Conservation (phyloP, 2,888 invertebrate genomes). For the Chrysina gloriosa region DNA sequence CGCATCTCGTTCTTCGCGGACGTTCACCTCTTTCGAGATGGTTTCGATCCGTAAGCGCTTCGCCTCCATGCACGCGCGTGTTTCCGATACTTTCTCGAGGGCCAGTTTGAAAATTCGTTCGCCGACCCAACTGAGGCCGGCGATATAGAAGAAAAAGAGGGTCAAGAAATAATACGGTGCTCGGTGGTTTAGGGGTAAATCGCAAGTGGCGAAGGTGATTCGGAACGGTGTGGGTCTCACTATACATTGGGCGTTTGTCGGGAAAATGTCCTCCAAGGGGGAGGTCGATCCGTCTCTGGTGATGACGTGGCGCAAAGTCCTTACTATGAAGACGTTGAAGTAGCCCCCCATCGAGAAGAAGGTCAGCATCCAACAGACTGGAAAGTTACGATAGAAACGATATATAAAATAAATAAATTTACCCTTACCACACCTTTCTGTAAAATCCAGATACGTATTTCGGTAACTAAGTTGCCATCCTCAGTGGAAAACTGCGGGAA, state of each 20-base stretch:
- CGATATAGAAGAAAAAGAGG: background rate
- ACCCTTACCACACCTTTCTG: too few species aligned
- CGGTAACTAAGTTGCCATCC: too few species aligned
- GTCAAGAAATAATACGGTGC: background rate
- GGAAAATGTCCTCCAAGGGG: constrained; percentile 1
- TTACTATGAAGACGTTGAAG: background rate
- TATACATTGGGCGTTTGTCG: background rate
- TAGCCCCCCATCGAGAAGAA: background rate
- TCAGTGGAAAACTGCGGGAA: too few species aligned
- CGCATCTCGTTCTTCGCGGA: too few species aligned
- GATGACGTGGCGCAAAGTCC: background rate
- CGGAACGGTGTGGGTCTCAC: background rate
- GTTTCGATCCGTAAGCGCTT: background rate
- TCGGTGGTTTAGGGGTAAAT: background rate
- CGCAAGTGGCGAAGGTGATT: background rate
- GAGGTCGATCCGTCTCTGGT: background rate
- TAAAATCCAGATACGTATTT: too few species aligned
- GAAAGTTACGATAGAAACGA: too few species aligned
- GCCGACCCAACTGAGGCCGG: background rate
- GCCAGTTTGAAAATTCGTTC: background rate
- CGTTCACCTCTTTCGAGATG: too few species aligned
- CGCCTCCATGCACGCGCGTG: background rate
- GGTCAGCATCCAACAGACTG: background rate
- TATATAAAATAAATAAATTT: too few species aligned
- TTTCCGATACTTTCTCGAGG: background rate